Evolutionary conservation across 2,113 vertebrate genomes (phyloP).

Genomic region (Noturus placidus): DNA sequence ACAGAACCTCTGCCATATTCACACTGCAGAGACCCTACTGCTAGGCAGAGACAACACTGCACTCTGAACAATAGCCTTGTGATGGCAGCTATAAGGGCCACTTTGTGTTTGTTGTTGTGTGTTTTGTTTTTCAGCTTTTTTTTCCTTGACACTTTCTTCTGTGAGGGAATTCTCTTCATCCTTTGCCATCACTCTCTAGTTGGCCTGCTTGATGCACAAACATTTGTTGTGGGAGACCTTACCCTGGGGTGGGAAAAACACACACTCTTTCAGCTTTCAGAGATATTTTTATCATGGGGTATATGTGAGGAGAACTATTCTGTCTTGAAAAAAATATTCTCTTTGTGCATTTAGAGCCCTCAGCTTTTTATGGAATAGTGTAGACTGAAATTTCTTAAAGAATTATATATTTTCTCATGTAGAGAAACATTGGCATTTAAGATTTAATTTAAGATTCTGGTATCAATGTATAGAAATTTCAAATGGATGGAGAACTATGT

Average conservation of each 20-base stretch:
- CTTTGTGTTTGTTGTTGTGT: slow-evolving; percentile 61
- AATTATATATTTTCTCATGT: slow-evolving; percentile 12
- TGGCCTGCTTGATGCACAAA: slow-evolving; percentile 67
- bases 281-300: slow-evolving; percentile 59
- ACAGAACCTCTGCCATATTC: slow-evolving; percentile 68
- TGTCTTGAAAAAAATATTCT: slow-evolving; percentile 43
- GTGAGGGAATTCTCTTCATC: slow-evolving; percentile 74
- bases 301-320: slow-evolving; percentile 33
- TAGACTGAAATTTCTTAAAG: slow-evolving; percentile 26
- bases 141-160: slow-evolving; percentile 42
- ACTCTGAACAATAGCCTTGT: slow-evolving; percentile 67
- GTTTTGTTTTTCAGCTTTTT: slow-evolving; percentile 55
- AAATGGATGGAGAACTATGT: background rate
- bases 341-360: slow-evolving; percentile 32
- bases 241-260: slow-evolving; percentile 69
- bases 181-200: slow-evolving; percentile 76
- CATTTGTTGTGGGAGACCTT: slow-evolving; percentile 73
- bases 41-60: slow-evolving; percentile 65
- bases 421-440: background rate
- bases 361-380: slow-evolving; percentile 37
- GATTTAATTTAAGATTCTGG: background rate
- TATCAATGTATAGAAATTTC: background rate
- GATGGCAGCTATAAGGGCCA: slow-evolving; percentile 69
- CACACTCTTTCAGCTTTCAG: slow-evolving; percentile 44
- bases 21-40: slow-evolving; percentile 65